Conservation (phyloP, 2,113 vertebrate genomes). For the Pagrus major region DNA sequence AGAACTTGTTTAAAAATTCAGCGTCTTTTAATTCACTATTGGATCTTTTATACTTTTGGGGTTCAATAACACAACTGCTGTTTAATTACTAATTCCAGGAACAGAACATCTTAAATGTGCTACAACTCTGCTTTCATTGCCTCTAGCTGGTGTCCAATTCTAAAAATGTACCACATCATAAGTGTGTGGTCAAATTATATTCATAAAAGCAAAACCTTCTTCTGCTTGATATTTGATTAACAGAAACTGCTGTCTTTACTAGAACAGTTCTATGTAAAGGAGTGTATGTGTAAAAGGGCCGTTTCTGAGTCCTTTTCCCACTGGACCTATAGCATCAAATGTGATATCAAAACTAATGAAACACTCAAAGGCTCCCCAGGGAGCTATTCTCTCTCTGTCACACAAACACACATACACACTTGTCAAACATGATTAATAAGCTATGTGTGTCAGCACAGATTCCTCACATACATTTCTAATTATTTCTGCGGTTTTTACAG, state of each 20-base stretch:
- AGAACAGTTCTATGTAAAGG: neutral
- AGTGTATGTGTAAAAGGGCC: neutral
- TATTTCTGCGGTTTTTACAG: neutral
- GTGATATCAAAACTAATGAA: slow-evolving; percentile 18
- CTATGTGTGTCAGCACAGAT: neutral
- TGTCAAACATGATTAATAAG: slow-evolving; percentile 27
- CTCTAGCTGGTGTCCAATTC: neutral
- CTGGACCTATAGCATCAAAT: neutral
- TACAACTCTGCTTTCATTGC: neutral
- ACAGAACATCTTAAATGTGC: slow-evolving; percentile 17
- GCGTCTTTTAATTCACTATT: slow-evolving; percentile 11
- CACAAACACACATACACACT: neutral
- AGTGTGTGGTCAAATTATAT: neutral
- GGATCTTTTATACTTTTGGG: neutral
- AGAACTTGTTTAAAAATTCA: slow-evolving; percentile 9
- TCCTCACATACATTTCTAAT: neutral
- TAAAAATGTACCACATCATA: neutral
- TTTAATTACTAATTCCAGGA: slow-evolving; percentile 23
- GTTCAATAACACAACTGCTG: neutral
- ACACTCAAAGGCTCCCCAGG: neutral
- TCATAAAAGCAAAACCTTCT: neutral
- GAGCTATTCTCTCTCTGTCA: slow-evolving; percentile 3
- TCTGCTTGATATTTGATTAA: neutral
- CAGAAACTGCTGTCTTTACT: neutral
- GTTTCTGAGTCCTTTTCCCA: neutral